Evolutionary conservation across 2,888 invertebrate genomes (phyloP).

Genomic region (Sinohyriopsis cumingii): DNA sequence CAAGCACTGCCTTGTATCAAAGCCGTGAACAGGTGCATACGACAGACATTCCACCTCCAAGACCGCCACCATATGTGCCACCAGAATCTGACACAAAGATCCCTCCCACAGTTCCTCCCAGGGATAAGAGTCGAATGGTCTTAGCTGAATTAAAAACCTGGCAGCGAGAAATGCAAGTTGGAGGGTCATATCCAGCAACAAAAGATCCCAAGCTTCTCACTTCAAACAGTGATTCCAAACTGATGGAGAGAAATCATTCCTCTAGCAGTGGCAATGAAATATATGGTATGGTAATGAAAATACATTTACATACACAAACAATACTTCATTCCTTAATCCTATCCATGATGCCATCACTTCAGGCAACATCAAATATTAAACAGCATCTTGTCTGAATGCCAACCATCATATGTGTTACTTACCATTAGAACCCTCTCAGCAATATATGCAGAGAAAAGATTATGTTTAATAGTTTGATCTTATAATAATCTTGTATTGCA

Average conservation of each 20-base stretch:
- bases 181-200: constrained; percentile 1
- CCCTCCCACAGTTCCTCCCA: constrained; percentile 58
- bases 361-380: too few relatives aligned
- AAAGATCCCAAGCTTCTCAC: constrained; percentile 16
- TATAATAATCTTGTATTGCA: too few relatives aligned
- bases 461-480: too few relatives aligned
- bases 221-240: constrained; percentile 40
- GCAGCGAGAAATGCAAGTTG: constrained; percentile 48
- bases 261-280: constrained; percentile 19
- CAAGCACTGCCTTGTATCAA: constrained; percentile 2
- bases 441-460: too few relatives aligned
- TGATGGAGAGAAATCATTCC: constrained; percentile 20
- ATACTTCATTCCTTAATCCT: too few relatives aligned
- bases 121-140: constrained; percentile 47
- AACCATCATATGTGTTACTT: too few relatives aligned
- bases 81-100: constrained; percentile 16
- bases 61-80: constrained; percentile 33
- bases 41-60: constrained; percentile 8
- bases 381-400: too few relatives aligned
- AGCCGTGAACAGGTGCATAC: not conserved
- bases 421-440: too few relatives aligned
- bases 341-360: too few relatives aligned
- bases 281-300: constrained; percentile 24
- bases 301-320: too few relatives aligned
- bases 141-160: constrained; percentile 58